Conservation (phyloP, 2,888 invertebrate genomes). For the Cheilosia pagana region DNA sequence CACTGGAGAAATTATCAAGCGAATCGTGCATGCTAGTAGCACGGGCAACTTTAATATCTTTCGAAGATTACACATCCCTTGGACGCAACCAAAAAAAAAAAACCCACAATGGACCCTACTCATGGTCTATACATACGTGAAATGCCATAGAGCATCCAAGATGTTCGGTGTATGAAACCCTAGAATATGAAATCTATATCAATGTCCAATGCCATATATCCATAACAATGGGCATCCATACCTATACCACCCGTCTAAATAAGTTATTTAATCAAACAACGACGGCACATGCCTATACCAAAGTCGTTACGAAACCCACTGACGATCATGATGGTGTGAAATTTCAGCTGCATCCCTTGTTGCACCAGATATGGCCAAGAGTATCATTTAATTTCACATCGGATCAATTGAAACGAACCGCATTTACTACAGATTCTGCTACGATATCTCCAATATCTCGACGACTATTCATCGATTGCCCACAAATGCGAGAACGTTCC, state of each 20-base stretch:
- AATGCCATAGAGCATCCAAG: too few species aligned
- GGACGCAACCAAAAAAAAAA: too few species aligned
- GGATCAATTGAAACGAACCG: constrained; percentile 57
- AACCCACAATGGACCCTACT: too few species aligned
- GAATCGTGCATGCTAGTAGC: too few species aligned
- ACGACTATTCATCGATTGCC: constrained; percentile 11
- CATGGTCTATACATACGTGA: too few species aligned
- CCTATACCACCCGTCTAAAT: background rate
- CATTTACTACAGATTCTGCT: constrained; percentile 34
- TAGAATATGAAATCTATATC: too few species aligned
- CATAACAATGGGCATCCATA: background rate
- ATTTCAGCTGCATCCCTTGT: constrained; percentile 38
- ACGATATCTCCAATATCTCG: constrained; percentile 31
- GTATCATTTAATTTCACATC: constrained; percentile 64
- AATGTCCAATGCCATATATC: background rate
- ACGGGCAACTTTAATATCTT: too few species aligned
- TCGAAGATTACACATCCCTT: too few species aligned
- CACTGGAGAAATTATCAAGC: too few species aligned
- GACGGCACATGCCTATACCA: background rate
- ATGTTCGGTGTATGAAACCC: too few species aligned
- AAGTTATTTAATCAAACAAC: background rate
- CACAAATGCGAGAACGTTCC: constrained; percentile 31
- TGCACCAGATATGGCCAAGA: constrained; percentile 9
- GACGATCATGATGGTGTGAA: constrained; percentile 31
- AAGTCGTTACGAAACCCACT: constrained; percentile 37